Evolutionary conservation across 2,797 vertebrate genomes (phyloP), one percentile per base, ranked within the genome.

Genomic region (Danio aesculapii): DNA sequence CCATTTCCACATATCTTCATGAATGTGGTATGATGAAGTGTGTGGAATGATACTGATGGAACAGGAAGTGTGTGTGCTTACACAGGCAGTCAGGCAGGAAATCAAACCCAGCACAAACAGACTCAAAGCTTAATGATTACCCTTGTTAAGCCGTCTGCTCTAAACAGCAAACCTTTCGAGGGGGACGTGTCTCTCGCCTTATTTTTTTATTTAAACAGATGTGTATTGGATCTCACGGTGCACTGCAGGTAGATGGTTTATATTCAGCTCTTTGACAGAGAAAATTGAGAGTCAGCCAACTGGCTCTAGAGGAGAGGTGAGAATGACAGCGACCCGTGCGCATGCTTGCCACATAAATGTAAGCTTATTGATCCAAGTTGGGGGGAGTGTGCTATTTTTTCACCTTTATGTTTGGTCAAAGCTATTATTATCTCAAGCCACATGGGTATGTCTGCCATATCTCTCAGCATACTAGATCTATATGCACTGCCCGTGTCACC

Each of bases 81-180:
- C 82, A 79, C 55, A 68, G 9, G 58, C 70, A 74, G 58, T 46
- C 79, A 82, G 49, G 62, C 75, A 74, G 75, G 64, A 78, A 84
- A 82, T 84, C 79, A 78, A 62, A 69, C 83, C 63, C 57, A 84
- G 62, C 4, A 46, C 78, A 84, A 84, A 84, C 59, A 81, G 58
- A 68, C 75, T 68, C 70, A 62, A 53, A 74, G 83, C 75, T 84
- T 79, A 82, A 84, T 82, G 75, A 82, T 79, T 82, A 82, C 49
- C 58, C 67, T 17, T 49, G 53, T 75, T 81, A 80, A 77, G 67
- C 77, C 30, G 58, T 75, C 77, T 57, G 72, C 49, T 80, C 21
- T 41, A 63, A 83, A 61, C 70, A 69, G 62, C 66, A 62, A 81
- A 64, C 64, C 53, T 68, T 19, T 53, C 13, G 17, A 49, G 21